Conservation (phyloP, 2,113 vertebrate species). For the Bettongia penicillata region DNA sequence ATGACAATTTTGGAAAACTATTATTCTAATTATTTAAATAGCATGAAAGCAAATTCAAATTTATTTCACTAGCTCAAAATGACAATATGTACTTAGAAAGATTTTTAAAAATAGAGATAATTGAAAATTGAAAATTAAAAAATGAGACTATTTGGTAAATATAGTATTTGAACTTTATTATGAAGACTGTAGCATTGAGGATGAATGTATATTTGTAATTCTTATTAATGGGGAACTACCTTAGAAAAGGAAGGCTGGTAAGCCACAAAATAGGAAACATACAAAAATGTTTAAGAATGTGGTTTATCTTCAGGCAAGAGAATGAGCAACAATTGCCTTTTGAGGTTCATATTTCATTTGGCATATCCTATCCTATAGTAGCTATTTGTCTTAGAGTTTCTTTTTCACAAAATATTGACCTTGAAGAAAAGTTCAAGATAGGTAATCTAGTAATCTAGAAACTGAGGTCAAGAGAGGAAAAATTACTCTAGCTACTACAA, state of each 20-base stretch:
- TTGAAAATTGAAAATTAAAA: not conserved
- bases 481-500: not conserved
- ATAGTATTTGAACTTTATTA: not conserved
- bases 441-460: too few species aligned
- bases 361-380: not conserved
- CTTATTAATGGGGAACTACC: not conserved
- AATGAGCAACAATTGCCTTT: not conserved
- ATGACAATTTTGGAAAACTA: not conserved
- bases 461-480: not conserved
- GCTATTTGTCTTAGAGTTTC: not conserved
- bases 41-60: constrained; percentile 23
- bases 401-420: not conserved
- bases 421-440: not conserved
- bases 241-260: not conserved
- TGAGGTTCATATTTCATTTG: not conserved
- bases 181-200: not conserved
- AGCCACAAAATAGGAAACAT: not conserved
- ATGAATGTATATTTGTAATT: not conserved
- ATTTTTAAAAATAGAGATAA: constrained; percentile 26
- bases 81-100: constrained; percentile 15
- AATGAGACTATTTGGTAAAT: not conserved
- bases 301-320: not conserved
- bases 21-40: constrained; percentile 5
- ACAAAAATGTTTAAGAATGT: not conserved
- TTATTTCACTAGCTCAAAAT: constrained; percentile 43